Evolutionary conservation across 1,140 invertebrate species (phyloP), one percentile per base, ranked within the genome.

Genomic region (Adelges cooleyi): DNA sequence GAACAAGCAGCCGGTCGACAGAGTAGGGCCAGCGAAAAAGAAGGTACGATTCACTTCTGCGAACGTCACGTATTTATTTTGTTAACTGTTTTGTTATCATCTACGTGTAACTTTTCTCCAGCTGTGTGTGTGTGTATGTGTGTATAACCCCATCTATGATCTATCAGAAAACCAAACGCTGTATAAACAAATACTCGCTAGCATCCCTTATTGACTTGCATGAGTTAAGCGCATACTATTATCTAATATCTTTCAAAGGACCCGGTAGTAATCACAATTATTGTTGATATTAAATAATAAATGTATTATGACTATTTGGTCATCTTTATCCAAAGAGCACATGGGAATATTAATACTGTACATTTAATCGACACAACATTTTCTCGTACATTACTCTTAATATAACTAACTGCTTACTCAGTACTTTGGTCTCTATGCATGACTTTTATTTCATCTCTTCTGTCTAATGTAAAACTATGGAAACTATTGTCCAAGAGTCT

Each of bases 1-100:
- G 93, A 96, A 75, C 92, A 96, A 80, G 93, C 92, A 29, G 90
- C 88, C 68, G 89, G 87, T 68, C 80, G 87, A 72, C 85, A 86
- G 71, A 92, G 90, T 77, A 81, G 84, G 74, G 82, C 84, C 44
- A 89, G 87, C 72, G 90, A 93, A 69, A 46, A 40, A 54, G 89
- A 87, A 85, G 90, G 90, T 93, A 87, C 83, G 80, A 78, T 65
- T 27, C 6, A 48, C 9, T 48, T 48, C 8, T 48, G 8, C 8
- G 9, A 22, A n/a, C 46, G 15, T 48, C 46, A 17, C 20, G 17
- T 22, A 38, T 38, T 13, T 13, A 8, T 38, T 38, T 6, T 13
- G 36, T 38, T n/a, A n/a, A n/a, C n/a, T n/a, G n/a, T n/a, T n/a
- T n/a, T n/a, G n/a, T n/a, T n/a, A n/a, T n/a, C n/a, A n/a, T n/a